These are phyloP conservation scores for Lycaon pictus DNA, from an alignment of 2,113 vertebrate genomes.

Conservation along the genomic window DNA sequence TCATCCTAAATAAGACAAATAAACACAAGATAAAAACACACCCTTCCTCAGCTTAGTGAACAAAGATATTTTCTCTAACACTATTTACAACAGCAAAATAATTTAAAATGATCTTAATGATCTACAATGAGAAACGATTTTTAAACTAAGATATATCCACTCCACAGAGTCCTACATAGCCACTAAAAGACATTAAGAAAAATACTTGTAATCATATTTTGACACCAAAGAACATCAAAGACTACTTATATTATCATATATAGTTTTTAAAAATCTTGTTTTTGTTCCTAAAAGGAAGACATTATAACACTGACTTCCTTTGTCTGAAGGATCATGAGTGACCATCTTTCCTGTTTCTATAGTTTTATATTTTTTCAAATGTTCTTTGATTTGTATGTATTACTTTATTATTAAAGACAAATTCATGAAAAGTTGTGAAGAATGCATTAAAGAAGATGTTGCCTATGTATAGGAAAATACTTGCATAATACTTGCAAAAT, in stretches of 20 bases:
- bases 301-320: not conserved
- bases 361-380: not conserved
- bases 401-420: conserved; percentile 6
- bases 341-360: not conserved
- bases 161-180: not conserved
- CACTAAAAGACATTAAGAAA: conserved; percentile 29
- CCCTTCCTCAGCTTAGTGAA: not conserved
- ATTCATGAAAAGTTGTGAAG: not conserved
- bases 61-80: not conserved
- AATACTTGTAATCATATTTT: not conserved
- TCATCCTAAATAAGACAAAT: not conserved
- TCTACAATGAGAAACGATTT: not conserved
- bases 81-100: not conserved
- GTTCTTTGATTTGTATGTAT: not conserved
- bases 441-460: conserved; percentile 20
- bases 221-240: conserved; percentile 8
- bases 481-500: not conserved
- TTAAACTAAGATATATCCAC: not conserved
- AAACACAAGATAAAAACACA: conserved; percentile 22
- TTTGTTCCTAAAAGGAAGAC: not conserved
- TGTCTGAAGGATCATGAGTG: not conserved
- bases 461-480: not conserved
- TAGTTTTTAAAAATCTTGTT: conserved; percentile 5
- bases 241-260: not conserved
- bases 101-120: conserved; percentile 20